phyloP scores from a whole-genome alignment of 2,113 vertebrate species.

The Cephalophus harveyi region DNA sequence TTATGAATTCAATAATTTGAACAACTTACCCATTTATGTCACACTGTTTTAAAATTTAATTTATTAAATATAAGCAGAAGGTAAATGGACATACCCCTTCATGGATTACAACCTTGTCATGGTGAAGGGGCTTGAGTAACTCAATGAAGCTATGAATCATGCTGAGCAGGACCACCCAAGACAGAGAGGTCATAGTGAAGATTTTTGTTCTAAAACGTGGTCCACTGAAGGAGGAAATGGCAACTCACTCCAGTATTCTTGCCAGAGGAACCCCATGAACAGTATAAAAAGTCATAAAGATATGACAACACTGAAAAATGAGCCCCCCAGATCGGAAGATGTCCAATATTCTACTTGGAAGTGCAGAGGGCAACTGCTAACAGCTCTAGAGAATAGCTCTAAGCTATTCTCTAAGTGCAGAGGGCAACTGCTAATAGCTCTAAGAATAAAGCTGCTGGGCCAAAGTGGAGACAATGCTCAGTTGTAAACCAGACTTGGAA shows the following conservation, averaged over 20 bases:
- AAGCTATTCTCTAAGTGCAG: background rate
- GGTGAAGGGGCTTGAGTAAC: background rate
- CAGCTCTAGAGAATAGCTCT: background rate
- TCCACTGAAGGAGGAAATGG: background rate
- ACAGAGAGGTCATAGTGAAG: background rate
- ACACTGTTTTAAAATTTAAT: background rate
- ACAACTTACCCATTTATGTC: background rate
- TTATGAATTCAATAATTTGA: background rate
- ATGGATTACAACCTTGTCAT: background rate
- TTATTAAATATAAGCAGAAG: background rate
- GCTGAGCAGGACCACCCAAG: background rate
- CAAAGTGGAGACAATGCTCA: background rate
- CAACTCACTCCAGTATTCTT: background rate
- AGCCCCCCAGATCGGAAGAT: background rate
- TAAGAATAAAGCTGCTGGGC: background rate
- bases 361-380: background rate
- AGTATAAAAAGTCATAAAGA: background rate
- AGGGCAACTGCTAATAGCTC: background rate
- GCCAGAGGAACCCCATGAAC: background rate
- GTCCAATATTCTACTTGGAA: background rate
- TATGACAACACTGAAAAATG: background rate
- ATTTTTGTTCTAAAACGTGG: background rate
- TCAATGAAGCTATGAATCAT: background rate
- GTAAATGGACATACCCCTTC: background rate
- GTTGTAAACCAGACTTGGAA: background rate